Conservation (phyloP, 1,140 invertebrate genomes). For the Heterodera schachtii region DNA sequence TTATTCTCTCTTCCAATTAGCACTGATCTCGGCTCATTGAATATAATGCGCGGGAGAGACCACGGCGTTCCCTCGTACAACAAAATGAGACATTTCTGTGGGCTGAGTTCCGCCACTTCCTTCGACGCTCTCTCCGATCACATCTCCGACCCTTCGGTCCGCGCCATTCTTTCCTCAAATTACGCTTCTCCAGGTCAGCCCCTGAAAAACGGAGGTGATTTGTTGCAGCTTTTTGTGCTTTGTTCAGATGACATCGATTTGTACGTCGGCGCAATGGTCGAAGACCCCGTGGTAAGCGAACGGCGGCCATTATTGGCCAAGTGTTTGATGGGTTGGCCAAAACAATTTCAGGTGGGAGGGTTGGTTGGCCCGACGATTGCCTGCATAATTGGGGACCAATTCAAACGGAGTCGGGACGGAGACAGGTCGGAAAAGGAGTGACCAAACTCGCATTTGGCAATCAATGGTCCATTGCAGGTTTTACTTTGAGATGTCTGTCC, state of each 20-base stretch:
- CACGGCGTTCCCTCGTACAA: slow-evolving; percentile 83
- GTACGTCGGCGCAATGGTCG: slow-evolving; percentile 80
- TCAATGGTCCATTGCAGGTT: no score
- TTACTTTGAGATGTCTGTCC: no score
- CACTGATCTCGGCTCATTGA: slow-evolving; percentile 61
- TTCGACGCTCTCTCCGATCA: slow-evolving; percentile 75
- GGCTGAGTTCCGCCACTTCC: slow-evolving; percentile 72
- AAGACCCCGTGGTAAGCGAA: slow-evolving; percentile 68
- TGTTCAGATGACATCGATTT: slow-evolving; percentile 83
- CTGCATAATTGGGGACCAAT: slow-evolving; percentile 94
- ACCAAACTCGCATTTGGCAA: no score
- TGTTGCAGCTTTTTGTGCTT: neutral
- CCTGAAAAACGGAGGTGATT: neutral
- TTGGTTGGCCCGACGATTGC: slow-evolving; percentile 78
- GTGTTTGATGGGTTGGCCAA: no score
- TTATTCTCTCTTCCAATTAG: no score
- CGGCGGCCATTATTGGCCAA: no score
- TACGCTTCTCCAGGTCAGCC: slow-evolving; percentile 56
- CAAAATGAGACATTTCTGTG: slow-evolving; percentile 77
- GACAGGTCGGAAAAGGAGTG: no score
- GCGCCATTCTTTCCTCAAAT: slow-evolving; percentile 49
- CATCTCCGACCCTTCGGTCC: slow-evolving; percentile 57
- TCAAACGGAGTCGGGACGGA: slow-evolving; percentile 72
- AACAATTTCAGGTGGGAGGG: slow-evolving; percentile 53
- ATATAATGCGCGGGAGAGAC: slow-evolving; percentile 80